Percentiles rank a stretch among this genome's conserved stretches.
Conservation (phyloP, 1,140 invertebrate species). For the Papilio xuthus region DNA sequence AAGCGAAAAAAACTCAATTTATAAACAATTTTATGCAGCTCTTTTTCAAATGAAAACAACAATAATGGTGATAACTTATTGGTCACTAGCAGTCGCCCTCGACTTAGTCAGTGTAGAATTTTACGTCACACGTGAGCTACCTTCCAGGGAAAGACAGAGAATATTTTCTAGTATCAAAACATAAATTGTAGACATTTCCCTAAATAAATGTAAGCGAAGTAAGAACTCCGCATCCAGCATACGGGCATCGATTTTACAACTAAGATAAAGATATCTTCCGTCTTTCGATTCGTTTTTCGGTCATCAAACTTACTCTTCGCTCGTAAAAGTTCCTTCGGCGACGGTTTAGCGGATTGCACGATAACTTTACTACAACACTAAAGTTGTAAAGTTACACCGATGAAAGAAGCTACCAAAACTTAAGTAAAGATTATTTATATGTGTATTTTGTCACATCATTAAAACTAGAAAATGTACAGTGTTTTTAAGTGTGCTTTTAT, state of each 20-base stretch:
- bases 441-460: not conserved
- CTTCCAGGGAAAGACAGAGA: too few species aligned
- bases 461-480: not conserved
- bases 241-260: slow-evolving; percentile 3
- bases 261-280: slow-evolving; percentile 11
- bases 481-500: not conserved
- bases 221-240: not conserved
- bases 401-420: not conserved
- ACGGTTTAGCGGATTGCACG: slow-evolving; percentile 8
- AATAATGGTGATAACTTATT: not conserved
- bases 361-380: not conserved
- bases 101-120: too few species aligned
- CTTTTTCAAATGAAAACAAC: not conserved
- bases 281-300: slow-evolving; percentile 18
- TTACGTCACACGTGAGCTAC: too few species aligned
- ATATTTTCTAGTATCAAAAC: not conserved
- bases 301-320: slow-evolving; percentile 19
- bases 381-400: not conserved
- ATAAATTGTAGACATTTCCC: not conserved
- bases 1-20: not conserved
- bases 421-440: not conserved
- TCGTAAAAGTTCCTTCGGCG: slow-evolving; percentile 16
- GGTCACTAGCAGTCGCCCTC: too few species aligned
- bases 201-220: not conserved
- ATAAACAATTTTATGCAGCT: not conserved